phyloP scores from a whole-genome alignment of 2,113 vertebrate genomes.

The Steatornis caripensis region DNA sequence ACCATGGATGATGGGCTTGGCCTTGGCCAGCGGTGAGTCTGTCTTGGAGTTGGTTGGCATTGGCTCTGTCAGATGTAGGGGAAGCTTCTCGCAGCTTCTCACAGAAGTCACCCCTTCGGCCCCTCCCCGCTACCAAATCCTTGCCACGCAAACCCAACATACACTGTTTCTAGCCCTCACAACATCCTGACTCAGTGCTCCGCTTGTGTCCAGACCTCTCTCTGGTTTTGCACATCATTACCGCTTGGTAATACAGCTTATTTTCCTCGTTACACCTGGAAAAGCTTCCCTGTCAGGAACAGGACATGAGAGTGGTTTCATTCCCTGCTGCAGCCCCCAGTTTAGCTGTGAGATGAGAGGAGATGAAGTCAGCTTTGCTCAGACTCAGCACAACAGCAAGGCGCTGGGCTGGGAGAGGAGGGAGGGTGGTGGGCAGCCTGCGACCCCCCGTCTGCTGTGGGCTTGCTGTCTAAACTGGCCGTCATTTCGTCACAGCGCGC shows the following conservation, averaged over 20 bases:
- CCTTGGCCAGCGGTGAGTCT: no score
- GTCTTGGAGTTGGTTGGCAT: no score
- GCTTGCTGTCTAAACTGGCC: not conserved
- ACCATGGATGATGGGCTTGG: no score
- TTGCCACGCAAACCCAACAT: no score
- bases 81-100: no score
- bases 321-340: not conserved
- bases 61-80: no score
- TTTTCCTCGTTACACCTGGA: not conserved
- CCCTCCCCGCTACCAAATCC: no score
- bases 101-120: no score
- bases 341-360: not conserved
- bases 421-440: not conserved
- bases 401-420: not conserved
- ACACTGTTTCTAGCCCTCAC: not conserved
- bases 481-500: not conserved
- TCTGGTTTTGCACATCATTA: not conserved
- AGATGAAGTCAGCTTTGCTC: not conserved
- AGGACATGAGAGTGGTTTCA: not conserved
- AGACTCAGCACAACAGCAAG: accelerated
- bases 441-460: accelerated
- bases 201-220: not conserved
- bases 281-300: not conserved
- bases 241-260: not conserved
- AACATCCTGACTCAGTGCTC: not conserved